phyloP scores from a whole-genome alignment of 2,113 vertebrate species.

The Misgurnus anguillicaudatus region DNA sequence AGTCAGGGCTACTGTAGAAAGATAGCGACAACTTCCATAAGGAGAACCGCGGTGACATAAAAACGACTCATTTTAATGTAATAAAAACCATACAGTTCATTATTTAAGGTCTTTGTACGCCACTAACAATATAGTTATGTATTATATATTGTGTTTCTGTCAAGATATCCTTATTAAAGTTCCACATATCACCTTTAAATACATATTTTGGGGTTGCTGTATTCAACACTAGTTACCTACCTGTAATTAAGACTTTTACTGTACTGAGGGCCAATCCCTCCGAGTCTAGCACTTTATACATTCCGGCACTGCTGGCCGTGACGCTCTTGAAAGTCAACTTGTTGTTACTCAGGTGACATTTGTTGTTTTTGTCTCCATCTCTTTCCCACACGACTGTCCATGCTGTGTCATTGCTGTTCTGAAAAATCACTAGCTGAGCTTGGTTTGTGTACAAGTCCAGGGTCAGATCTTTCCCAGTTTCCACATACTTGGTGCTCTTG shows the following conservation, averaged over 20 bases:
- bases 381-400: conserved; percentile 64
- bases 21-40: too few relatives aligned
- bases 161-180: too few relatives aligned
- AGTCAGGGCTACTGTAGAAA: too few relatives aligned
- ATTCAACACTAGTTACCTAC: conserved; percentile 47
- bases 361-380: accelerated
- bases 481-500: conserved; percentile 23
- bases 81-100: too few relatives aligned
- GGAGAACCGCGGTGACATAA: too few relatives aligned
- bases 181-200: too few relatives aligned
- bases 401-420: conserved; percentile 22
- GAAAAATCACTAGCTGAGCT: conserved; percentile 62
- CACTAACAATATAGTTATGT: too few relatives aligned
- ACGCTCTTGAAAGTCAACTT: conserved; percentile 55
- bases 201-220: neutral
- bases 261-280: conserved; percentile 69
- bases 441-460: conserved; percentile 64
- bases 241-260: conserved; percentile 59
- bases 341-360: conserved; percentile 3
- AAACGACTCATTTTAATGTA: too few relatives aligned
- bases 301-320: conserved; percentile 47
- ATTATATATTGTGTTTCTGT: too few relatives aligned
- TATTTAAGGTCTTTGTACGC: too few relatives aligned
- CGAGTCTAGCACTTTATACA: conserved; percentile 67
- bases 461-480: conserved; percentile 56